phyloP scores from a whole-genome alignment of 2,888 invertebrate genomes.

The Epinotia bilunana region DNA sequence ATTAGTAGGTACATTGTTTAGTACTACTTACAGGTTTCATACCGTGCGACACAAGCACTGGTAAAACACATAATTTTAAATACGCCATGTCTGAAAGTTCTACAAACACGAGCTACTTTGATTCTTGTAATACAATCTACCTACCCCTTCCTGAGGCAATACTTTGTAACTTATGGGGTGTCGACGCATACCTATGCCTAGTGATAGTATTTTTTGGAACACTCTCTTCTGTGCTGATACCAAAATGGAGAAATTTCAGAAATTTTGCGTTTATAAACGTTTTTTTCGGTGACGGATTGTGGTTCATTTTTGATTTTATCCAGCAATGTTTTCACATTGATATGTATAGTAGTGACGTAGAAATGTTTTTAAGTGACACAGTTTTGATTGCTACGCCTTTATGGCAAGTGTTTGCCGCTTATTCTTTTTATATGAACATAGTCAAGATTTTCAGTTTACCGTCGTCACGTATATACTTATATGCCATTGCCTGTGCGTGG shows the following conservation, averaged over 20 bases:
- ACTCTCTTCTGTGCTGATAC: conserved; percentile 17
- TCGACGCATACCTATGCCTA: background rate
- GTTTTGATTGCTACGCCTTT: background rate
- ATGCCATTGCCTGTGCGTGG: conserved; percentile 16
- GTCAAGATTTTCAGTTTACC: conserved; percentile 22
- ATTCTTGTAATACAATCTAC: too few species aligned
- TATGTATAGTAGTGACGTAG: background rate
- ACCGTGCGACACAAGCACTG: too few species aligned
- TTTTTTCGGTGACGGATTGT: background rate
- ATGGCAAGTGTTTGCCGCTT: conserved; percentile 25
- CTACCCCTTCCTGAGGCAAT: background rate
- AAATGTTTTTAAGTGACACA: background rate
- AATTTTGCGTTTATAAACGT: conserved; percentile 22
- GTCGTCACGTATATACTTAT: conserved; percentile 13
- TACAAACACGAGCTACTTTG: too few species aligned
- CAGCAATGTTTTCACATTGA: background rate
- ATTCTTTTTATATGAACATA: conserved; percentile 30
- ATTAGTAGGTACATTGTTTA: too few species aligned
- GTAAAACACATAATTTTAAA: too few species aligned
- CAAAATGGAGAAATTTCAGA: conserved; percentile 31
- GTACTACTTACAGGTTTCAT: too few species aligned
- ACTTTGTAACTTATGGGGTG: background rate
- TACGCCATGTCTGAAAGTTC: too few species aligned
- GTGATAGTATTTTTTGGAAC: conserved; percentile 4
- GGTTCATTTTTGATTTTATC: too few species aligned